phyloP scores from a whole-genome alignment of 2,797 vertebrate genomes.

The Sebastes cheni region DNA sequence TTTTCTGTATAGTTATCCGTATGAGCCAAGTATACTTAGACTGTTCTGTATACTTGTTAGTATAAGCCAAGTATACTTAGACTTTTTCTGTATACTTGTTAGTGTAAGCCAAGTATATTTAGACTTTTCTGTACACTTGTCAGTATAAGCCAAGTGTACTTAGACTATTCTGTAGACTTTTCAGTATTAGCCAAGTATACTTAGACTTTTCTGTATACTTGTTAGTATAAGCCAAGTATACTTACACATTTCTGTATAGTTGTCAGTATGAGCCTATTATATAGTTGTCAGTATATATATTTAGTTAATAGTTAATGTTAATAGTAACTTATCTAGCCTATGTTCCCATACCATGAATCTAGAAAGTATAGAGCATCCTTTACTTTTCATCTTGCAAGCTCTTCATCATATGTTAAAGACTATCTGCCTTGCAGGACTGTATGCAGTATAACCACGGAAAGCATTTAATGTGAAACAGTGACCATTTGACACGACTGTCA shows the following conservation, averaged over 20 bases:
- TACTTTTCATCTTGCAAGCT: not conserved
- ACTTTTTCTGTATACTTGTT: fast-evolving
- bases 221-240: no score
- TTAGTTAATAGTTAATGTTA: no score
- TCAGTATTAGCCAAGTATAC: fast-evolving
- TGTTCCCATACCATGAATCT: not conserved
- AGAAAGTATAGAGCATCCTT: not conserved
- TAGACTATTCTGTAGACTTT: no score
- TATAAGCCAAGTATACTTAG: no score
- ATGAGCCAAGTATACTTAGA: no score
- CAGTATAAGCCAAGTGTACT: fast-evolving
- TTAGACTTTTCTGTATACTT: no score
- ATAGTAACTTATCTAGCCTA: not conserved
- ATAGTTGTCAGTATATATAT: no score
- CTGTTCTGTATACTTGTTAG: fast-evolving
- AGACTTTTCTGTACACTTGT: no score
- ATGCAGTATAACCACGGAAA: slow-evolving; percentile 8
- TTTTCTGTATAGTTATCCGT: no score
- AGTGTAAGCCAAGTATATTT: no score
- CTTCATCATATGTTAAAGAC: not conserved
- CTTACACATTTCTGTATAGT: no score
- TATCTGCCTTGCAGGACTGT: not conserved
- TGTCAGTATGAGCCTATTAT: no score
- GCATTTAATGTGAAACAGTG: slow-evolving; percentile 18
- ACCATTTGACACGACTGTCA: slow-evolving; percentile 34